These are phyloP conservation scores for Campylorhamphus procurvoides DNA, from an alignment of 2,113 vertebrate genomes.

Conservation along the genomic window DNA sequence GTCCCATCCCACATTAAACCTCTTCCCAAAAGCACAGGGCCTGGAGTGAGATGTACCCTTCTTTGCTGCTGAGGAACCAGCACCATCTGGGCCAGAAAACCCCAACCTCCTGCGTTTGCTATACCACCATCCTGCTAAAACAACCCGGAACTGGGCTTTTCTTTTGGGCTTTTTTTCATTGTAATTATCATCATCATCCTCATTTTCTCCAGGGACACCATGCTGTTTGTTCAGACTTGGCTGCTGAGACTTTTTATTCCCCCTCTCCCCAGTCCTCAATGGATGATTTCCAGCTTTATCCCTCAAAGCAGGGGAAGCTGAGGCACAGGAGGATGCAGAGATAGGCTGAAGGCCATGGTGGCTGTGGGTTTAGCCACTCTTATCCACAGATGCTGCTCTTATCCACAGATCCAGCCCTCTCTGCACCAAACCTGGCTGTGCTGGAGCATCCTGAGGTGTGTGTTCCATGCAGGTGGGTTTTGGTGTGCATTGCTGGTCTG, in stretches of 20 bases:
- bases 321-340: background rate
- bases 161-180: rapidly evolving
- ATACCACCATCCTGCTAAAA: background rate
- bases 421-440: background rate
- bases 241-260: background rate
- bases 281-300: background rate
- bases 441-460: rapidly evolving
- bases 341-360: rapidly evolving
- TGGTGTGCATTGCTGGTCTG: rapidly evolving
- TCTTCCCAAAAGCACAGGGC: background rate
- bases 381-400: background rate
- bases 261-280: rapidly evolving
- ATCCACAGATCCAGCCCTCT: background rate
- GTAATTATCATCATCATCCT: background rate
- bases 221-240: background rate
- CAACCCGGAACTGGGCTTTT: background rate
- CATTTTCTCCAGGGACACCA: background rate
- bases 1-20: background rate
- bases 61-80: background rate
- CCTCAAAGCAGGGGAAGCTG: background rate
- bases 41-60: background rate
- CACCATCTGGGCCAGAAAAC: background rate
- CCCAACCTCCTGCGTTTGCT: background rate
- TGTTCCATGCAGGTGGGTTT: rapidly evolving
- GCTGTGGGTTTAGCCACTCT: background rate